These are phyloP conservation scores for Drosophila nebulosa DNA, from an alignment of 1,140 invertebrate genomes.

Conservation along the genomic window DNA sequence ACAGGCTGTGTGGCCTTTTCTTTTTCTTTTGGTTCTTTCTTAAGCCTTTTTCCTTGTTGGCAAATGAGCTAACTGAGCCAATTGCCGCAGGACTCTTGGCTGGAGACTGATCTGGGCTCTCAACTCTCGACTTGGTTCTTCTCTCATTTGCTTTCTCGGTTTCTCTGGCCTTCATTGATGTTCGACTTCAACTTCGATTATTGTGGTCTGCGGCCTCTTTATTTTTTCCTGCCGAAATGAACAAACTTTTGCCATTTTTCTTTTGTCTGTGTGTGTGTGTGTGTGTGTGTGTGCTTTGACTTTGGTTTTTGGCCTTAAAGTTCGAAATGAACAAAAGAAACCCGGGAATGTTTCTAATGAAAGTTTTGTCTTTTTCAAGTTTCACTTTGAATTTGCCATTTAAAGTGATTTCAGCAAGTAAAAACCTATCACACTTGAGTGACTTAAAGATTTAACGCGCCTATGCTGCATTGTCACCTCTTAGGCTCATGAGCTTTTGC, in stretches of 20 bases:
- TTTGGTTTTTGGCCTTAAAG: constrained; percentile 1
- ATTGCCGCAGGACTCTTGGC: constrained; percentile 11
- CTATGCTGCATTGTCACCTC: constrained; percentile 17
- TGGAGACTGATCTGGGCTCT: background rate
- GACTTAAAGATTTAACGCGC: constrained; percentile 10
- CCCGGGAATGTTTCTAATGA: background rate
- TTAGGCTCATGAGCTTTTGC: constrained; percentile 13
- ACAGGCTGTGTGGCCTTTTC: constrained; percentile 12
- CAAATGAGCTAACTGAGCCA: constrained; percentile 10
- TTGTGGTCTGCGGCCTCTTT: constrained; percentile 36
- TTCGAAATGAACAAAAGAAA: background rate
- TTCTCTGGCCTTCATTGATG: constrained; percentile 27
- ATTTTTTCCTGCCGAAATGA: background rate
- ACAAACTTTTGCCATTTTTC: constrained; percentile 57
- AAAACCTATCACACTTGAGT: background rate
- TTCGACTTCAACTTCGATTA: constrained; percentile 64
- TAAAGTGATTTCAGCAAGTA: background rate
- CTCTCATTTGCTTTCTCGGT: background rate
- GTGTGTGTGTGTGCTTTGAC: background rate
- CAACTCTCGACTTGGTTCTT: background rate
- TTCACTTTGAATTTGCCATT: background rate
- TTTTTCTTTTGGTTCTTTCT: constrained; percentile 2
- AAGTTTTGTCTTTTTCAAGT: background rate
- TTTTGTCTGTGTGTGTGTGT: constrained; percentile 12
- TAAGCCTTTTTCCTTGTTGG: constrained; percentile 20